Conservation (phyloP, 2,797 vertebrate genomes). For the Calcarius lapponicus region DNA sequence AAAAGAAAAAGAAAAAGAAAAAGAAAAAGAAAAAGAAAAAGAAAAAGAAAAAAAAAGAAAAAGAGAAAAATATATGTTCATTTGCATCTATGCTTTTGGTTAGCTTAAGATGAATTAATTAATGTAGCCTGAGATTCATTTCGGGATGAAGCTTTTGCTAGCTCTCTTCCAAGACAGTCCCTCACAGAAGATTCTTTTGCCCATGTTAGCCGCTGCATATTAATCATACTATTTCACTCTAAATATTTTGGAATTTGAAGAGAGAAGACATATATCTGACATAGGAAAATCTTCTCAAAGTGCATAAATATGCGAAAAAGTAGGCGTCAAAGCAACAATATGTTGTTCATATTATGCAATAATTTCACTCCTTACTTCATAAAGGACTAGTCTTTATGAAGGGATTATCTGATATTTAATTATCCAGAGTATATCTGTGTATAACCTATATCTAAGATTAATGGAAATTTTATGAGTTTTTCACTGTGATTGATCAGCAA, state of each 20-base stretch:
- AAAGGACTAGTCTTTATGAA: background rate
- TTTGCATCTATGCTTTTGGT: background rate
- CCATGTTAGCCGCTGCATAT: accelerated
- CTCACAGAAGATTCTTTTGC: background rate
- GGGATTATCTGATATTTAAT: background rate
- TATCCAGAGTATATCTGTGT: background rate
- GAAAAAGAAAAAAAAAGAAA: accelerated
- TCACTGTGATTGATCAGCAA: background rate
- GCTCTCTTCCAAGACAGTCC: background rate
- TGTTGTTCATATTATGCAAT: background rate
- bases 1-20: background rate
- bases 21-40: accelerated
- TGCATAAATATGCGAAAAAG: background rate
- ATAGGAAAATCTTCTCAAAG: background rate
- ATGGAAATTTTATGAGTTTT: background rate
- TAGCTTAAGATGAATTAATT: background rate
- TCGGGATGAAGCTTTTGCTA: background rate
- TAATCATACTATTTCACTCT: background rate
- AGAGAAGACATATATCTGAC: background rate
- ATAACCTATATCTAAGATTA: background rate
- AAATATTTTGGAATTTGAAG: background rate
- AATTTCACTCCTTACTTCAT: background rate
- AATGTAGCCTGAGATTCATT: background rate
- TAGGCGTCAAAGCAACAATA: background rate
- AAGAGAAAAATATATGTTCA: accelerated